Evolutionary conservation across 64 coral and sea anemone genomes (phyloP), one percentile per base, ranked within the genome.

Genomic region (Dendrophyllia cribrosa): DNA sequence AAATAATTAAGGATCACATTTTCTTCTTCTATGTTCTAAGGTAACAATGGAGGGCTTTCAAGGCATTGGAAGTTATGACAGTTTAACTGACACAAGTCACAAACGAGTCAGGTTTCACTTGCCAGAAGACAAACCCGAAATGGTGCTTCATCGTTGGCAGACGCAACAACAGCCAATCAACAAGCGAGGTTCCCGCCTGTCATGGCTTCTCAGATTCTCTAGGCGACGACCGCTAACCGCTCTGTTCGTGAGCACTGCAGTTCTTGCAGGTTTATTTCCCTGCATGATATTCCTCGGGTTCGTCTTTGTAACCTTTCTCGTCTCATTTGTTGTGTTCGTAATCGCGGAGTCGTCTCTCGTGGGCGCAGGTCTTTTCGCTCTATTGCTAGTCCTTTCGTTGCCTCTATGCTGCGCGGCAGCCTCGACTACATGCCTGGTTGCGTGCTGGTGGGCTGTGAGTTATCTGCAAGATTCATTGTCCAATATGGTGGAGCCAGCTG

Each of bases 331-430:
- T 21, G 19, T 88, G 17, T 76, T 76, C 19, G 70, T 73, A 19
- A 75, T 76, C 43, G 43, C 59, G 11, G 70, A 75, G 24, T 75
- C 70, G 3, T 75, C n/a, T 60, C 43, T 76, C 3, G 86, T 76
- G 13, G 86, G 86, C 26, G 70, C 86, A 20, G 74, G 70, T 9
- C 48, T 88, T 4, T 76, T 88, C 19, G 59, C 86, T 49, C 52
- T 88, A 14, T 55, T 88, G 3, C 4, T 88, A 59, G 70, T 76
- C 24, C 26, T 88, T 5, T 83, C 79, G 5, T 14, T 83, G 44
- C 79, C 79, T 6, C 20, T 83, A 48, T 83, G 79, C 24, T 88
- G 86, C 51, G 44, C 74, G 17, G 86, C 70, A 88, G 74, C 86
- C 68, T 73, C 68, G 19, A 83, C 79, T 83, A 59, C 79, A 65